Conservation (phyloP, 2,888 invertebrate species). For the Dimorphilus gyrociliatus region DNA sequence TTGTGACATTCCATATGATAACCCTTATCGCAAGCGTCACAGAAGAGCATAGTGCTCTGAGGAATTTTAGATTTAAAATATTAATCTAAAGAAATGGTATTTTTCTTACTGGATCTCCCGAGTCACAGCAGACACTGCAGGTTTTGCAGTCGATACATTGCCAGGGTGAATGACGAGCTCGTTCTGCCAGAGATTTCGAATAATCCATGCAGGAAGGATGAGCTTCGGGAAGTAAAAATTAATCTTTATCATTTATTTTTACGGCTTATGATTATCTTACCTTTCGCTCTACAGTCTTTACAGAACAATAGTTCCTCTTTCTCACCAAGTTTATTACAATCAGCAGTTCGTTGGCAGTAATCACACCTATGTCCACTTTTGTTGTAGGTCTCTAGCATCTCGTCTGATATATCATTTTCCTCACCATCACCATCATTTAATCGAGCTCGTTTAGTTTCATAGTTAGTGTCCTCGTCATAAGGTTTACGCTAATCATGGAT, state of each 20-base stretch:
- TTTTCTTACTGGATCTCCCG: constrained; percentile 37
- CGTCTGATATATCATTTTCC: too few species aligned
- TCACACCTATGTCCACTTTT: too few species aligned
- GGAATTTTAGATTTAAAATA: not conserved
- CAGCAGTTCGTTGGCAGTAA: constrained; percentile 26
- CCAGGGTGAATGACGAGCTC: constrained; percentile 45
- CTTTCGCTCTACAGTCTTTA: constrained; percentile 34
- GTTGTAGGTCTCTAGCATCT: too few species aligned
- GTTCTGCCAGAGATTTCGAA: constrained; percentile 33
- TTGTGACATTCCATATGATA: constrained; percentile 66
- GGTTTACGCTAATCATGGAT: too few species aligned
- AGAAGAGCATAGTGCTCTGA: constrained; percentile 51
- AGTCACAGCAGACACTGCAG: constrained; percentile 63
- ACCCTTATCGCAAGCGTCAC: constrained; percentile 65
- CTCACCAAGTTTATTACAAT: constrained; percentile 30
- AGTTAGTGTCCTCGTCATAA: too few species aligned
- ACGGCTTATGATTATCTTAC: too few species aligned
- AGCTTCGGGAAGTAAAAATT: constrained; percentile 31
- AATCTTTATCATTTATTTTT: too few species aligned
- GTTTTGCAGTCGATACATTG: constrained; percentile 78
- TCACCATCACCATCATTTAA: too few species aligned
- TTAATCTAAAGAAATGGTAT: not conserved
- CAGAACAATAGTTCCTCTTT: constrained; percentile 29
- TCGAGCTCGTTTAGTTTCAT: too few species aligned
- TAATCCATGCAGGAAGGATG: constrained; percentile 43